These are phyloP conservation scores for Romanogobio albipinnatus DNA, from an alignment of 2,113 vertebrate species.

Conservation along the genomic window DNA sequence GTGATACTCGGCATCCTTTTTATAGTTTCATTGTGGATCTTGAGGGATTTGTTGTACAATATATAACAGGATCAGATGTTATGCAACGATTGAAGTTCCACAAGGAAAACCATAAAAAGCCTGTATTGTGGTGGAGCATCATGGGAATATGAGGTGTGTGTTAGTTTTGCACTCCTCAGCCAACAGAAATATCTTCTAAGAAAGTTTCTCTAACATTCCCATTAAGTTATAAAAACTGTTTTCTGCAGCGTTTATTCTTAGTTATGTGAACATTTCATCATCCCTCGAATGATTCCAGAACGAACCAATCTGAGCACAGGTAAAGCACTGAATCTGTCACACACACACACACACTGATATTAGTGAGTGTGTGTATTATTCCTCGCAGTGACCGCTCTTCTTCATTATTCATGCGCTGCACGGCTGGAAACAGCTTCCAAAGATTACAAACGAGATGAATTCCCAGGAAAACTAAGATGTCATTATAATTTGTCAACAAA, in stretches of 20 bases:
- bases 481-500: neutral
- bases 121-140: neutral
- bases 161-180: neutral
- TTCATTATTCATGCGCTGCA: too few species aligned
- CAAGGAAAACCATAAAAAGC: neutral
- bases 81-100: neutral
- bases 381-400: neutral
- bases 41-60: neutral
- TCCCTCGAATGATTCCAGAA: too few species aligned
- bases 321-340: neutral
- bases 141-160: neutral
- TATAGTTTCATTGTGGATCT: neutral
- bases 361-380: neutral
- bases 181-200: too few species aligned
- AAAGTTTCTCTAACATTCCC: too few species aligned
- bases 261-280: too few species aligned
- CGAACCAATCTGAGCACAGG: too few species aligned
- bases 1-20: neutral
- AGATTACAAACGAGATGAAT: neutral
- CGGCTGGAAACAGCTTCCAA: too few species aligned
- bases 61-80: neutral
- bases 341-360: neutral
- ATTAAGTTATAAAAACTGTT: too few species aligned
- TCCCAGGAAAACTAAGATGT: neutral
- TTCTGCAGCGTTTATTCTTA: too few species aligned